A percentile compares a stretch with the other conserved stretches of the same genome.
phyloP scores from a whole-genome alignment of 2,113 vertebrate species.

The Madoqua kirkii region DNA sequence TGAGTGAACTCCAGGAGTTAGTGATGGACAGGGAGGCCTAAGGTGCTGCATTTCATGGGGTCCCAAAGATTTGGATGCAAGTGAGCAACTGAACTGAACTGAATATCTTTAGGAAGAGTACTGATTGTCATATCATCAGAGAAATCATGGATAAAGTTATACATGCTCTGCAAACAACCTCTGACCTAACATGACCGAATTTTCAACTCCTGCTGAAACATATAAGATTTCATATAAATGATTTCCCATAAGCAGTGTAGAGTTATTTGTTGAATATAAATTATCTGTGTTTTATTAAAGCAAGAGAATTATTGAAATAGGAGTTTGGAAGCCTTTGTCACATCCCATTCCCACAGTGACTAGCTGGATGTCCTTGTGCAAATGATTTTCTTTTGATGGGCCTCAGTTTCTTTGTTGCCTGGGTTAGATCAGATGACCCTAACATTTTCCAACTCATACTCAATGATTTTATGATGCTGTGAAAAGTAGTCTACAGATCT shows the following conservation, averaged over 20 bases:
- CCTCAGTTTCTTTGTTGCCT: not conserved
- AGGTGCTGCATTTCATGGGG: no score
- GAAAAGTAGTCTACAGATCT: not conserved
- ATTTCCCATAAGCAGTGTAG: not conserved
- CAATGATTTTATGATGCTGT: not conserved
- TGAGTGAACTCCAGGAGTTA: no score
- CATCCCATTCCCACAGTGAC: not conserved
- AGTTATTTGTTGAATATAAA: not conserved
- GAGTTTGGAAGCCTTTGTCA: not conserved
- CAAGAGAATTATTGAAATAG: not conserved
- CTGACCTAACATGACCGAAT: not conserved
- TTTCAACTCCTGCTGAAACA: not conserved
- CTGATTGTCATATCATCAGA: not conserved
- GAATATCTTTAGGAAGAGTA: not conserved
- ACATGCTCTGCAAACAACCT: not conserved
- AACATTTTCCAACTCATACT: not conserved
- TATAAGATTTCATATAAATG: not conserved
- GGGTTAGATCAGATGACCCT: not conserved
- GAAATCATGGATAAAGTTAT: not conserved
- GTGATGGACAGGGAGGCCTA: no score
- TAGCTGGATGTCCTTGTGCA: not conserved
- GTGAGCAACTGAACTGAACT: no score
- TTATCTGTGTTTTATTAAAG: not conserved
- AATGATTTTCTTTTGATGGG: not conserved
- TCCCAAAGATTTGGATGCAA: fast-evolving